Evolutionary conservation across 2,113 vertebrate species (phyloP).

Genomic region (Bucco capensis): DNA sequence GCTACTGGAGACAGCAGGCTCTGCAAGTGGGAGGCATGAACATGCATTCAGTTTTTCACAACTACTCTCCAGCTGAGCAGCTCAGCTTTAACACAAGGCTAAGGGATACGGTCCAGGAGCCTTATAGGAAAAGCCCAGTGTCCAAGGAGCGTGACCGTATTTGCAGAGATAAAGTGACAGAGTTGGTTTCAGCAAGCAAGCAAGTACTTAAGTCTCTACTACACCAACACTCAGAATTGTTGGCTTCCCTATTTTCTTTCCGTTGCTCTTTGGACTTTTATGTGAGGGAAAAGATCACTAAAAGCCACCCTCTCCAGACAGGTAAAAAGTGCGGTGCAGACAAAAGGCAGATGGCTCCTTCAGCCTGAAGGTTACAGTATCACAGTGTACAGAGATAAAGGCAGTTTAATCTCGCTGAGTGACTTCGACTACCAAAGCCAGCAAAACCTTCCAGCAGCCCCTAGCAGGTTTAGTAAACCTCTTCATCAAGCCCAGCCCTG

Average conservation of each 20-base stretch:
- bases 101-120: neutral
- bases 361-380: neutral
- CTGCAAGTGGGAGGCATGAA: constrained; percentile 65
- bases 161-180: neutral
- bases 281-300: neutral
- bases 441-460: neutral
- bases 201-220: neutral
- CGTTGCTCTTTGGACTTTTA: neutral
- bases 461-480: neutral
- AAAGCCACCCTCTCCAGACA: neutral
- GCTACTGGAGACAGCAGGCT: constrained; percentile 95
- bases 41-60: neutral
- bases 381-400: neutral
- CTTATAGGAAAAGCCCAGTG: neutral
- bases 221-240: neutral
- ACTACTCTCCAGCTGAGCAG: neutral
- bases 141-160: rapidly evolving
- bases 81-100: neutral
- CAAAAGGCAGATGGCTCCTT: neutral
- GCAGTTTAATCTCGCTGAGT: neutral
- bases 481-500: neutral
- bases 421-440: neutral
- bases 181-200: neutral
- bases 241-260: neutral
- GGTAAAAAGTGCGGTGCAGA: neutral